A percentile compares a stretch with the other conserved stretches of the same genome.
phyloP scores from a whole-genome alignment of 2,113 vertebrate genomes.

The Candoia aspera region DNA sequence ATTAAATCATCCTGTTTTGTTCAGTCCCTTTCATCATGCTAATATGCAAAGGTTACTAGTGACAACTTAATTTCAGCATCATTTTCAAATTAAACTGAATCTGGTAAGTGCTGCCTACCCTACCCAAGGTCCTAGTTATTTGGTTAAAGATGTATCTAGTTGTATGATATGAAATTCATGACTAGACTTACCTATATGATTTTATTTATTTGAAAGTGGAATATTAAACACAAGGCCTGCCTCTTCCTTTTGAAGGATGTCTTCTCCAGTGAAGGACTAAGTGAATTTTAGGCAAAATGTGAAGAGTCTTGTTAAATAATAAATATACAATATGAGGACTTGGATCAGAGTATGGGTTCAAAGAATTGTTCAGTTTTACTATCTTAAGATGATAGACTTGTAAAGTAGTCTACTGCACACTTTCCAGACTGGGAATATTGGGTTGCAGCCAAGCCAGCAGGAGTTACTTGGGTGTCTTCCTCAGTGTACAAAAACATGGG shows the following conservation, averaged over 20 bases:
- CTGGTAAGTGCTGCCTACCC: background rate
- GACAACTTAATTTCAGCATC: background rate
- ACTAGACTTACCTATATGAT: too few relatives aligned
- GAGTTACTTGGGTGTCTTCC: too few relatives aligned
- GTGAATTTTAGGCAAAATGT: background rate
- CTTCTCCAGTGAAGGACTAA: background rate
- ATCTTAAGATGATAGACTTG: too few relatives aligned
- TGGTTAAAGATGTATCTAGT: background rate
- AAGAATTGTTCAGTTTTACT: too few relatives aligned
- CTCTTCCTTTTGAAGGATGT: background rate
- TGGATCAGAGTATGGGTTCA: too few relatives aligned
- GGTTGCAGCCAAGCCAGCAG: too few relatives aligned
- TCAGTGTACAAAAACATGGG: too few relatives aligned
- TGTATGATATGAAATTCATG: background rate
- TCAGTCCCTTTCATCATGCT: accelerated
- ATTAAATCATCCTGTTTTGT: background rate
- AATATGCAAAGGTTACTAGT: too few relatives aligned
- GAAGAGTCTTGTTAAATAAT: background rate
- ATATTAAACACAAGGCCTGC: background rate
- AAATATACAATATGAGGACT: too few relatives aligned
- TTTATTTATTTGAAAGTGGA: background rate
- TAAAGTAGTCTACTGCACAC: too few relatives aligned
- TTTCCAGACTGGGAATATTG: too few relatives aligned
- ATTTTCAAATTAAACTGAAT: background rate
- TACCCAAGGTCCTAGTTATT: background rate